Base-by-base conservation (phyloP, 2,113 vertebrate species). In the Carassius gibelio region DNA sequence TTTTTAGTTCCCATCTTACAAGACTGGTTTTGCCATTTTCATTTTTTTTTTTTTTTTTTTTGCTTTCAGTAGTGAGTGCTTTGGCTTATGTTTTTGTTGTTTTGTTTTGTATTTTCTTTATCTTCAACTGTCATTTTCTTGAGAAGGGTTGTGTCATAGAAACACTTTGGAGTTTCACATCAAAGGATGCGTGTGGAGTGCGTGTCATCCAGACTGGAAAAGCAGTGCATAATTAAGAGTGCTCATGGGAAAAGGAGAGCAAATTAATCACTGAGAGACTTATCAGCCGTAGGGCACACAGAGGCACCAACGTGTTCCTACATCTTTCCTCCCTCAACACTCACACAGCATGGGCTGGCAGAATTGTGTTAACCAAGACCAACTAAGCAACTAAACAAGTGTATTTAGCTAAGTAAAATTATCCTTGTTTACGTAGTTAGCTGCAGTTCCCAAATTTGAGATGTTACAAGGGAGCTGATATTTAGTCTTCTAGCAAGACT, bases 181-280 rank as follows among this genome's bases (percentile, higher is more conserved):
- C 81, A 83, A 83, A 83, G 81, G 81, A 69, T 10, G 68, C 81
- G 23, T 11, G 19, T 42, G 50, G 66, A 83, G 81, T 42, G 81
- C 23, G 66, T 42, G 68, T 83, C 66, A 72, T 83, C 82, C 81
- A 79, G 81, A 79, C 62, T 80, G 75, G 38, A 87, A 61, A 83
- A 64, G 80, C 76, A 61, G 75, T 21, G 71, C 86, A 80, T 84
- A 84, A 87, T 87, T 87, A 87, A 80, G 62, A 83, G 85, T 83
- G 55, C 75, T 87, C 62, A 80, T 30, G 81, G 71, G 79, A 86
- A 86, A 86, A 82, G 69, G 9, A 82, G 59, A 86, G 68, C 81
- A 83, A 72, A 83, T 83, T 83, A 83, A 83, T 83, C 81, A 83
- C 81, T 83, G 81, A 83, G 81, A 83, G 81, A 83, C 81, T 83